Percentiles rank a stretch among this genome's conserved stretches.
phyloP scores from a whole-genome alignment of 2,888 invertebrate genomes.

The Anorthoa munda region DNA sequence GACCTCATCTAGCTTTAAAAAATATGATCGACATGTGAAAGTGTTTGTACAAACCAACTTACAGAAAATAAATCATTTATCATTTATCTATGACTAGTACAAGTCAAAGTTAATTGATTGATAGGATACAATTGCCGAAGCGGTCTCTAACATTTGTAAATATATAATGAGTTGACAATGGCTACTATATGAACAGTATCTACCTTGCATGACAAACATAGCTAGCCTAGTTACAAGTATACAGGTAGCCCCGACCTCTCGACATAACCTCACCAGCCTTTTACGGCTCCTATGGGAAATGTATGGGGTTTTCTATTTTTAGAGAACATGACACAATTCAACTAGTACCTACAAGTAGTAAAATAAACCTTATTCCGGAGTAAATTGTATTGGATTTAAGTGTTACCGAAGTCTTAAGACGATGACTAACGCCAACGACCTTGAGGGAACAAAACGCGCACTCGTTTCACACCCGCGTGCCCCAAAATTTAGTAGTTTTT shows the following conservation, averaged over 20 bases:
- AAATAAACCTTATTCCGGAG: constrained; percentile 38
- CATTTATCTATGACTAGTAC: background rate
- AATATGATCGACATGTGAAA: too few relatives aligned
- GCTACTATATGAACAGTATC: background rate
- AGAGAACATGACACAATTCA: constrained; percentile 29
- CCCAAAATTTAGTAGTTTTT: too few relatives aligned
- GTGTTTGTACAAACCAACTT: too few relatives aligned
- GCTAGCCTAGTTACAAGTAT: constrained; percentile 12
- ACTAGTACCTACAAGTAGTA: constrained; percentile 1
- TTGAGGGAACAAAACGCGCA: too few relatives aligned
- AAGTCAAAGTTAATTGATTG: background rate
- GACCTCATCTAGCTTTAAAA: too few relatives aligned
- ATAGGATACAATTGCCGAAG: background rate
- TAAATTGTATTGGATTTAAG: constrained; percentile 47
- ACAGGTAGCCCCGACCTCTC: constrained; percentile 33
- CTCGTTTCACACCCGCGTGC: too few relatives aligned
- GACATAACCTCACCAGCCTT: constrained; percentile 35
- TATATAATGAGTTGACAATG: background rate
- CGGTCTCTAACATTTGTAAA: constrained; percentile 1
- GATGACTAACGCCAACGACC: too few relatives aligned
- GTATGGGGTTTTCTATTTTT: constrained; percentile 43
- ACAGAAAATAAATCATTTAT: too few relatives aligned
- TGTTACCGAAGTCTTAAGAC: constrained; percentile 25
- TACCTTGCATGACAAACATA: background rate
- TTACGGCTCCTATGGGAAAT: constrained; percentile 40